A percentile compares a stretch with the other conserved stretches of the same genome.
Conservation (phyloP, 2,113 vertebrate genomes). For the Syngnathoides biaculeatus region DNA sequence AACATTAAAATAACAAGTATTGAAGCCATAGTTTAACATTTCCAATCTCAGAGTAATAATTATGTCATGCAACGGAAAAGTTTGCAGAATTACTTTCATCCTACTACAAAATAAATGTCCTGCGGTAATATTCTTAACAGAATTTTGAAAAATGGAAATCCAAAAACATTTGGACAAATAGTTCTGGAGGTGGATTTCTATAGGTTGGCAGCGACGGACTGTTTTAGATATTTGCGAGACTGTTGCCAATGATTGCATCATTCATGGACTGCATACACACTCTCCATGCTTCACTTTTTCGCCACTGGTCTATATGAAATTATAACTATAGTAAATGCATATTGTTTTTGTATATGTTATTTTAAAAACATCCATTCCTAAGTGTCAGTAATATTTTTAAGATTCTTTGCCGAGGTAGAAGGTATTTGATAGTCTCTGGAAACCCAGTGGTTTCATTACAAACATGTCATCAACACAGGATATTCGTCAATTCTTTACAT, state of each 20-base stretch:
- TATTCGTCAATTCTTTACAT: slow-evolving; percentile 8
- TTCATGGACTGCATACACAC: not conserved
- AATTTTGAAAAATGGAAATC: no score
- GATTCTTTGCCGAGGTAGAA: not conserved
- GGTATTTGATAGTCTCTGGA: not conserved
- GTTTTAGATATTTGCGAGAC: not conserved
- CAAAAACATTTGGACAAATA: no score
- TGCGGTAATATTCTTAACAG: no score
- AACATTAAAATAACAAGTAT: no score
- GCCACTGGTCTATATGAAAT: not conserved
- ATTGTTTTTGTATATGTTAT: not conserved
- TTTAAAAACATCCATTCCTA: not conserved
- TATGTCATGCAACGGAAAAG: no score
- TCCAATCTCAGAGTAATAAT: no score
- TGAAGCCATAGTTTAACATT: no score
- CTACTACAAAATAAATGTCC: no score
- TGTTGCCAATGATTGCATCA: not conserved
- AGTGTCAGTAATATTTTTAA: no score
- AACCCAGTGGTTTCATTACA: not conserved
- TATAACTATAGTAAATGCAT: not conserved
- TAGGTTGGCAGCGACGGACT: no score
- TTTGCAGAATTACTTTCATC: no score
- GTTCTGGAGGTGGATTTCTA: no score
- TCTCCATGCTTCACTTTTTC: not conserved
- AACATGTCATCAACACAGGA: slow-evolving; percentile 33